Base-by-base conservation (phyloP, 2,113 vertebrate species). In the Chamaea fasciata region DNA sequence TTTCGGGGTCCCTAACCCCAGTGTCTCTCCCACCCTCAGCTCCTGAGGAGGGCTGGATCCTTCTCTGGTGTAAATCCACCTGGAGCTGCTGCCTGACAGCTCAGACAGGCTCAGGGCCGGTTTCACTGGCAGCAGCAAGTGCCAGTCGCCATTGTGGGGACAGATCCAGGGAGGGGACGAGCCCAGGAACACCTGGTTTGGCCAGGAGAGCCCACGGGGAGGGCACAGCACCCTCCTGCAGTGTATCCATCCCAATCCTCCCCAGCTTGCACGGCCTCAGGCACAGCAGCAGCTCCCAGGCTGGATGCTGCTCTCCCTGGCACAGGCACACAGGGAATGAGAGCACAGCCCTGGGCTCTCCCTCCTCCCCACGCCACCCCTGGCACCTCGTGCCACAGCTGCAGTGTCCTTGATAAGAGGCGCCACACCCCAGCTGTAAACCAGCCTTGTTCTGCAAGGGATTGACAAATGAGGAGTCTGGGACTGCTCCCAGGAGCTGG, bases 291-390 rank as follows among this genome's bases (percentile, higher is more conserved):
- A 31, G n/a, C 57, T 46, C 35, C 2, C 1, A 15, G 62, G n/a
- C 13, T 42, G 70, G n/a, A 42, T 64, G 52, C 28, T 41, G 74
- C 50, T 70, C 28, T 56, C 13, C 55, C 42, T 16, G 22, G 67
- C 76, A 69, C 0, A 0, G 65, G 49, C 35, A 65, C 57, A 28
- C 6, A 3, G 53, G 44, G n/a, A 41, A 10, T 0, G 1, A 65
- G 26, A 56, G 33, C 46, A 13, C 44, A 70, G 70, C 55, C 64
- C 77, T 11, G 63, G 49, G 81, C 63, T 85, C 46, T 33, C 33
- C 23, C 10, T 70, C 49, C 68, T 37, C 39, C 52, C 80, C 83
- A 39, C 6, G 0, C 20, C 3, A 0, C 18, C 67, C 89, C 75
- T 80, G 92, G 63, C 83, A 73, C 64, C 42, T 24, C 5, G 0